These are phyloP conservation scores for Halichoerus grypus DNA, from an alignment of 2,113 vertebrate genomes.

Conservation along the genomic window DNA sequence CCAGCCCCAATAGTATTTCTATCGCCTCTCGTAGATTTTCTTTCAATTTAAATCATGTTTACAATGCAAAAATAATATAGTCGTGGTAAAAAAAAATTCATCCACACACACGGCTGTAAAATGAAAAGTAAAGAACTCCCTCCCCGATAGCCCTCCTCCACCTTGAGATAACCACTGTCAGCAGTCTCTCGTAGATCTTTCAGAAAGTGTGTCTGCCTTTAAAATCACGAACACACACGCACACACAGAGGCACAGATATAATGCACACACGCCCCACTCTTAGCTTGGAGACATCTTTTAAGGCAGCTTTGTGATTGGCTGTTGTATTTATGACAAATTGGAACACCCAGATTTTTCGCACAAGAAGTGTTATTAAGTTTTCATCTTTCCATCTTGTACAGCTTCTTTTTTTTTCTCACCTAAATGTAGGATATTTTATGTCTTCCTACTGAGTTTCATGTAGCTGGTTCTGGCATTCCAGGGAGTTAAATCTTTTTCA, in stretches of 20 bases:
- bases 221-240: conserved; percentile 55
- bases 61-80: conserved; percentile 65
- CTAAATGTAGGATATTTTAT: conserved; percentile 74
- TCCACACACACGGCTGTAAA: conserved; percentile 24
- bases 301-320: conserved; percentile 65
- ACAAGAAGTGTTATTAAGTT: conserved; percentile 80
- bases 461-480: conserved; percentile 54
- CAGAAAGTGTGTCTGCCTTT: conserved; percentile 60
- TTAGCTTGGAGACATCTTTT: conserved; percentile 67
- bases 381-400: conserved; percentile 74
- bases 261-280: not conserved
- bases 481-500: conserved; percentile 52
- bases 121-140: conserved; percentile 31
- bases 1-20: conserved; percentile 18
- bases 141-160: not conserved
- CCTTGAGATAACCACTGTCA: conserved; percentile 46
- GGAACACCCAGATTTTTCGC: conserved; percentile 71
- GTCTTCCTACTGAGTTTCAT: conserved; percentile 65
- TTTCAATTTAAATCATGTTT: conserved; percentile 66
- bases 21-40: conserved; percentile 40
- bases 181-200: conserved; percentile 30
- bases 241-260: not conserved
- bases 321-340: conserved; percentile 81
- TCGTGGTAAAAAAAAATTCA: not conserved
- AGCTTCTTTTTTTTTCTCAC: conserved; percentile 67